Base-by-base conservation (phyloP, 2,888 invertebrate species). In the Hartigia nigra region DNA sequence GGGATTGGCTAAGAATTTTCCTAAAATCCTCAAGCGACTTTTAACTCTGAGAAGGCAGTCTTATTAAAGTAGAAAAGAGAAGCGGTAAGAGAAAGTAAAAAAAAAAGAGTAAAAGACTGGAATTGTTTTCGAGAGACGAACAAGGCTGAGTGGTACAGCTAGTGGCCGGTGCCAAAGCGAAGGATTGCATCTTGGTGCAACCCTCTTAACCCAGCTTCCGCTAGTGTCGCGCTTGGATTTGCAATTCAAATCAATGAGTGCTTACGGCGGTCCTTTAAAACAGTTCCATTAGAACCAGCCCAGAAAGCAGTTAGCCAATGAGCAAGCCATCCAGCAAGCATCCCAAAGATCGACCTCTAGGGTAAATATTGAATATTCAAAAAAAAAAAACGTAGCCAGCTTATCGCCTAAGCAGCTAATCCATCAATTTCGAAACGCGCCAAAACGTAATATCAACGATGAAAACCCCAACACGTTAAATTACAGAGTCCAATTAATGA, bases 161-260 rank as follows among this genome's bases (percentile, higher is more conserved):
- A 55, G 55, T 55, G 55, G 55, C 14, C 39, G 39, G 39, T 39
- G 39, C 55, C 55, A 55, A 55, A 31, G 72, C 31, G 72, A 72
- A 32, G 31, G 31, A 23, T 72, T 72, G 72, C 74, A 81, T 77
- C 79, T 70, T 74, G 78, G 77, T 80, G 78, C 80, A 79, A 80
- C 77, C 79, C 82, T 82, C 82, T 82, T 81, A 80, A 81, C 82
- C 82, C 76, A 79, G 76, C 81, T 82, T 82, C 69, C 77, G 75
- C 76, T 14, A 55, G 55, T 55, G 76, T 32, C 39, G 78, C 70
- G 72, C 72, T 37, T 70, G 72, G 37, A 82, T 82, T 82, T 82
- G 77, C 82, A 81, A 82, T 82, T 82, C 81, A 81, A 81, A 82
- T 82, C 69, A 34, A 12, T 34, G 72, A 31, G 23, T 23, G 55